Evolutionary conservation across 2,888 invertebrate species (phyloP), one percentile per base, ranked within the genome.

Genomic region (Altica lythri): DNA sequence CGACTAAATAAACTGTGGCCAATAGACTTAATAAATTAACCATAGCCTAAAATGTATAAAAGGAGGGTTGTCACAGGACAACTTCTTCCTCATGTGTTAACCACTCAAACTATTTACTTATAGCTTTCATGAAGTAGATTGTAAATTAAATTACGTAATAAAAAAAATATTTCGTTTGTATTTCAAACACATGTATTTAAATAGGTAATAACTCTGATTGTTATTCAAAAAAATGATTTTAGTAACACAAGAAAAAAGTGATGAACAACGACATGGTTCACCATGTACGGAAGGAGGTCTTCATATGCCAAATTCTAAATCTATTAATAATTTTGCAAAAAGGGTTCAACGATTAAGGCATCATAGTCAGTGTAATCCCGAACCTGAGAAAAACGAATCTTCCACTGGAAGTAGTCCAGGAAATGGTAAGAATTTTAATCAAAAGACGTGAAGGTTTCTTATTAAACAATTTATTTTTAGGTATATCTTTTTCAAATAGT

Each of bases 341-440:
- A 77, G 80, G 30, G 79, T 83, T 32, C 79, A 79, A 63, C 77
- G 86, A 6, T 77, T 83, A 60, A 80, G 86, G 18, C 81, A 82
- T 71, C 80, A 83, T 67, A 87, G 86, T 67, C 85, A 86, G 59
- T 85, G 84, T 68, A 79, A 80, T 55, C 75, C 80, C n/a, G 81
- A 80, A 55, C 64, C 71, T 1, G 74, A 73, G 18, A 59, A 63
- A 48, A 62, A 59, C 5, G 72, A 70, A 69, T 70, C 61, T 54
- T 74, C 65, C 59, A 75, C 74, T 9, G 78, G 77, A 32, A 79
- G 78, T 56, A 80, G 80, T 63, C 78, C 80, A 5, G 74, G 75
- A 42, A 75, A 77, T 53, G 69, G 74, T 71, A 61, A 61, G 53
- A 12, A 40, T 22, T 2, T 1, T 9, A 37, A 12, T 6, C n/a